A percentile compares a stretch with the other conserved stretches of the same genome.
phyloP scores from a whole-genome alignment of 1,140 invertebrate species.

The Lucilia cuprina region DNA sequence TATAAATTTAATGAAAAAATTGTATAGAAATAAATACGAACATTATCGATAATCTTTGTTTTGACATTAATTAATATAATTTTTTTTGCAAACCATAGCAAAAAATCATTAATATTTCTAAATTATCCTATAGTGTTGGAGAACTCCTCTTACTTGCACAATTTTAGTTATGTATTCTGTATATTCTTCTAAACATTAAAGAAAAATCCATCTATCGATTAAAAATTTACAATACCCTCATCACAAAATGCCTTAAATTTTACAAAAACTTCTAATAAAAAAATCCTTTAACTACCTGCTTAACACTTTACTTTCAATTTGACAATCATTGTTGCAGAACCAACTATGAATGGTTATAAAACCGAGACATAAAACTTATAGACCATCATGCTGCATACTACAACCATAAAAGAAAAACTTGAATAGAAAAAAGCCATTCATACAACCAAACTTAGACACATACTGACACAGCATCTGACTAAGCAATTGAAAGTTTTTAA shows the following conservation, averaged over 20 bases:
- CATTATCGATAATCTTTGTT: no score
- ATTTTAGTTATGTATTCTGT: no score
- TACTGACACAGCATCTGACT: neutral
- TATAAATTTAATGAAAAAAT: no score
- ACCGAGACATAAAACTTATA: neutral
- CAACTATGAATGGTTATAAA: neutral
- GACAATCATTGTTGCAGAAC: neutral
- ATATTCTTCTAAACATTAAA: no score
- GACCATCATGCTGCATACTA: neutral
- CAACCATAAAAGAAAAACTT: neutral
- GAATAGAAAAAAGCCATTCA: neutral
- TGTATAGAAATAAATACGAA: no score
- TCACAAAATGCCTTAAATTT: neutral
- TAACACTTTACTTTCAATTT: neutral
- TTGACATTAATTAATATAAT: no score
- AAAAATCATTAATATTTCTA: no score
- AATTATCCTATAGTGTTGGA: no score
- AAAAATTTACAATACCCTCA: no score
- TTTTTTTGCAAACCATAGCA: no score
- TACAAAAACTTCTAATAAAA: neutral
- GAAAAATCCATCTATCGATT: no score
- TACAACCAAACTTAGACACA: neutral
- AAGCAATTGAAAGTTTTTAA: neutral
- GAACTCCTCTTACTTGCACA: no score
- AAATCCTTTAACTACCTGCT: neutral